Base-by-base conservation (phyloP, 2,113 vertebrate genomes). In the Oncorhynchus clarkii region DNA sequence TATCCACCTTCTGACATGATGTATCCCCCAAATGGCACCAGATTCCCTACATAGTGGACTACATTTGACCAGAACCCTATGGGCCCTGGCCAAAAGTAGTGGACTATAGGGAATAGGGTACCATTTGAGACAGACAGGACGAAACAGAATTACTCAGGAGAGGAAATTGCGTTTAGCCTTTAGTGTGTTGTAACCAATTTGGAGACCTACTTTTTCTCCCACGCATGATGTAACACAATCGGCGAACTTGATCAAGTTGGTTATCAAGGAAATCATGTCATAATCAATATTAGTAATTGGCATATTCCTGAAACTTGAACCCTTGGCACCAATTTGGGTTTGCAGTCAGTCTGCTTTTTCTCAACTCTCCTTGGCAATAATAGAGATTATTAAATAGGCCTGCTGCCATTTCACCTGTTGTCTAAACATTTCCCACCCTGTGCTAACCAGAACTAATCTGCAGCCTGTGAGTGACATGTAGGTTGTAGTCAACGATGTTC, bases 271-370 rank as follows among this genome's bases (percentile, higher is more conserved):
- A 96, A 94, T 93, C 95, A 93, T 95, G 95, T 95, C 92, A 95
- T 93, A 95, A 98, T 98, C 97, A 97, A 97, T 98, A 98, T 96
- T 95, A 96, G 94, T 98, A 98, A 99, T 98, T 98, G 96, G 93
- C 90, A 95, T 94, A 98, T 97, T 99, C 96, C 96, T 97, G 96
- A 95, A 95, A 96, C 95, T 95, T 94, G 95, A 97, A 95, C 96
- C 92, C 66, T 84, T 90, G 90, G 86, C 95, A 93, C 94, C 96
- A 96, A 96, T 97, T 96, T 92, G 90, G 89, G 78, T 78, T 20
- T 3, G 59, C 78, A 18, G 89, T 90, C 88, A 89, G 96, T 92
- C 97, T 99, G 97, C 90, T 95, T 94, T 96, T 94, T 93, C 96
- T 99, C 96, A 96, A 93, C 88, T 90, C 95, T 94, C 95, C 95